Base-by-base conservation (phyloP, 2,888 invertebrate species). In the Germaria angustata region DNA sequence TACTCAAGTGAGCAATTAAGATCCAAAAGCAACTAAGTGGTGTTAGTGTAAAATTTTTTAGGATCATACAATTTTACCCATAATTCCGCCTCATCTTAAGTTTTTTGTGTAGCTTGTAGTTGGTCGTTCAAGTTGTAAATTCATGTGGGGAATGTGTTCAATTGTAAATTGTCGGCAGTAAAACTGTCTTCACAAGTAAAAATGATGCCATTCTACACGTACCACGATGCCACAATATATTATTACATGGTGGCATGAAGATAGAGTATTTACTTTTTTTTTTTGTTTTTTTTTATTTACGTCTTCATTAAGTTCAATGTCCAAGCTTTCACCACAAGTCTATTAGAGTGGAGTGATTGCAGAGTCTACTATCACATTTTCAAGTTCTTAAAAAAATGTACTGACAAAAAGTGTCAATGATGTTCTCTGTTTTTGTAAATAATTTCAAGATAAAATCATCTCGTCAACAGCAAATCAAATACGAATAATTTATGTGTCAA, bases 241-340 rank as follows among this genome's bases (percentile, higher is more conserved):
- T 55, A 44, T 15, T 46, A 44, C 34, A 51, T 24, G 34, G 34
- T 13, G 57, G 7, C 44, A 49, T 39, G 6, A 57, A 44, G 44
- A 22, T 46, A 20, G 41, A 57, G 55, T 59, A 24, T 28, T 36
- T 36, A 46, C 46, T 36, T 51, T 24, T 28, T 72, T 46, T 6
- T 17, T 51, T 24, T 34, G 2, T 49, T 22, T 59, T 46, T 49
- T 11, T 36, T 28, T 11, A 34, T 51, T 69, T 17, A 32, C 41
- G 6, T 46, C 7, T 32, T 32, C 44, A 39, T 39, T 57, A 79
- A 79, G 79, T 72, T 79, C 79, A 79, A 79, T 66, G 79, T 66
- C 57, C 79, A 72, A 69, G 79, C 79, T 79, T 79, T 79, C 79
- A 79, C 79, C 66, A 32, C 63, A 71, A 63, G 51, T 32, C 46